phyloP scores from a whole-genome alignment of 2,888 invertebrate species.

The Tenthredo mesomela region DNA sequence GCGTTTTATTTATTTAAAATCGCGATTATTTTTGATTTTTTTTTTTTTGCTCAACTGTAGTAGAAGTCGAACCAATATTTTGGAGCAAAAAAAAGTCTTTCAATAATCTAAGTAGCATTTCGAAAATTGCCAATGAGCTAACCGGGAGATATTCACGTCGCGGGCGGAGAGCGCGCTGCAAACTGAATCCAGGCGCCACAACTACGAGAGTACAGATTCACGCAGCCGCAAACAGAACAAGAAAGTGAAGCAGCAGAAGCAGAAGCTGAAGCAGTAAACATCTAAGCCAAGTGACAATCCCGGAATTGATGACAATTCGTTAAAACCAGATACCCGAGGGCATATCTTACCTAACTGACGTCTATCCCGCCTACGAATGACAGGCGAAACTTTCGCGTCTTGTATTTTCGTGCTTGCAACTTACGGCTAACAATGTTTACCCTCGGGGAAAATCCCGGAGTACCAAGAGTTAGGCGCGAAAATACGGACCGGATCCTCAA shows the following conservation, averaged over 20 bases:
- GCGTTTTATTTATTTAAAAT: background rate
- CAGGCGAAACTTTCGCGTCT: conserved; percentile 29
- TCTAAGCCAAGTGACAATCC: conserved; percentile 6
- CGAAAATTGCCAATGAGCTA: conserved; percentile 44
- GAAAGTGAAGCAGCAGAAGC: conserved; percentile 25
- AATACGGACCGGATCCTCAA: background rate
- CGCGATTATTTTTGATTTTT: background rate
- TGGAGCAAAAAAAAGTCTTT: background rate
- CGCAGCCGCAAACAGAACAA: conserved; percentile 65
- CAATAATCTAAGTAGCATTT: conserved; percentile 52
- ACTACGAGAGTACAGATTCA: conserved; percentile 59
- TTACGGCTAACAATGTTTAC: conserved; percentile 44
- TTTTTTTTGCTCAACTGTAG: background rate
- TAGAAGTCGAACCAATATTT: background rate
- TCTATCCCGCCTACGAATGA: background rate
- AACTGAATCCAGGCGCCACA: conserved; percentile 65
- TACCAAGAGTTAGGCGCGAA: background rate
- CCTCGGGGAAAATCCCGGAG: background rate
- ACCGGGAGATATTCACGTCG: conserved; percentile 59
- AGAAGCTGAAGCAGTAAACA: conserved; percentile 32
- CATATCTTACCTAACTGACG: conserved; percentile 25
- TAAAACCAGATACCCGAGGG: conserved; percentile 15
- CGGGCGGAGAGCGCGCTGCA: conserved; percentile 69
- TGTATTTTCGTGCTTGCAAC: conserved; percentile 25
- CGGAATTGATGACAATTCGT: conserved; percentile 42